Base-by-base conservation (phyloP, 2,113 vertebrate species). In the Calyptommatus sinebrachiatus region DNA sequence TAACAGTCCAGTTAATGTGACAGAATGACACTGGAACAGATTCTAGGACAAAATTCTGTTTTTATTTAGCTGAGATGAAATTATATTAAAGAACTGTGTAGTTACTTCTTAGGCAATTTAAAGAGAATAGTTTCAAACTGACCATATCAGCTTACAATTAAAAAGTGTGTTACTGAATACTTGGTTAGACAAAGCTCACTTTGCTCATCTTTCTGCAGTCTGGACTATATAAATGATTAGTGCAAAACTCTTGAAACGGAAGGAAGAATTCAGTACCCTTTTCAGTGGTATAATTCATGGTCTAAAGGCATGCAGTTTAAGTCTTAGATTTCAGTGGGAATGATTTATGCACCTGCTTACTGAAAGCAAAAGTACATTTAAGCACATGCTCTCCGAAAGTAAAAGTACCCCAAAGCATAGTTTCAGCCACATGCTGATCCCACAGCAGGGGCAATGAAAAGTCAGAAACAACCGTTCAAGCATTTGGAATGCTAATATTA, bases 111-210 rank as follows among this genome's bases (percentile, higher is more conserved):
- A 79, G n/a, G 26, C 63, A 80, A 79, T 69, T 0, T 69, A 86
- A 82, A 7, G 3, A 84, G 8, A 81, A 18, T 7, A 61, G 7
- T 79, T 67, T 71, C 78, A 86, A 71, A 78, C 2, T 7, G 66
- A 29, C 21, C 12, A 57, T 16, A 65, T 28, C 29, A 45, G 67
- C 1, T 68, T 57, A 5, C 24, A 31, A 16, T 22, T 53, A 62
- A 18, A 53, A 21, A 41, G 16, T 50, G 35, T 20, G 26, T 14
- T 22, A 24, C 7, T n/a, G 61, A 28, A 29, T 11, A 3, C 18
- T 28, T 29, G 20, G 1, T 35, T 28, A 28, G 10, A 29, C 16
- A 14, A 79, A 14, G 4, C 5, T 10, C 9, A 22, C 28, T 28
- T 26, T 3, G 29, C 10, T 31, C 1, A 41, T 21, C 26, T 9